Percentiles rank a stretch among this genome's conserved stretches.
These are phyloP conservation scores for Nomada flava DNA, from an alignment of 2,888 invertebrate genomes.

Conservation along the genomic window DNA sequence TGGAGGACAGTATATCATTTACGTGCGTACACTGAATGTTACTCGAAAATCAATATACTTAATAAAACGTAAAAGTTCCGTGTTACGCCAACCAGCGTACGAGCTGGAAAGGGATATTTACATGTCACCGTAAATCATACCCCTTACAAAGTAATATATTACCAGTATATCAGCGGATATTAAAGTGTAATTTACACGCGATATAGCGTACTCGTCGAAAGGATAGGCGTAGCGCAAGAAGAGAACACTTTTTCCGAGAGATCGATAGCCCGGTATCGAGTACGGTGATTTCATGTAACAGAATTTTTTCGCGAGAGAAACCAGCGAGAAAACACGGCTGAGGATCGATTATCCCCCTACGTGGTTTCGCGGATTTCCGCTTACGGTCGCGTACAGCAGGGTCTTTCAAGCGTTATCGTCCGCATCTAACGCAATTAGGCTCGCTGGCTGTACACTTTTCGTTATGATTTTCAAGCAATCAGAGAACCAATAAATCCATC, in stretches of 20 bases:
- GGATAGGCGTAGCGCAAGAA: slow-evolving; percentile 21
- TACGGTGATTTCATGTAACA: slow-evolving; percentile 8
- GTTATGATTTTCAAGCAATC: not conserved
- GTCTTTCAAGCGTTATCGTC: slow-evolving; percentile 17
- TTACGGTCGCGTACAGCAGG: not conserved
- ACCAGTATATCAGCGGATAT: slow-evolving; percentile 17
- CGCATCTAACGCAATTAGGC: slow-evolving; percentile 37
- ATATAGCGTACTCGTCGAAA: not conserved
- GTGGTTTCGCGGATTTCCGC: slow-evolving; percentile 27
- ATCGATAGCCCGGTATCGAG: slow-evolving; percentile 2
- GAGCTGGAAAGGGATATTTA: slow-evolving; percentile 16
- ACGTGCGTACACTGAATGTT: not conserved
- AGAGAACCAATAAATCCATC: not conserved
- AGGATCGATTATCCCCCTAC: slow-evolving; percentile 13
- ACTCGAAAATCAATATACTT: not conserved
- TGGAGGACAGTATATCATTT: not conserved
- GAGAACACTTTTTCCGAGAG: slow-evolving; percentile 4
- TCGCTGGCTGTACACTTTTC: slow-evolving; percentile 21
- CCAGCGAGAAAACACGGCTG: not conserved
- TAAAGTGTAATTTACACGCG: slow-evolving; percentile 24
- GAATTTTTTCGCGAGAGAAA: slow-evolving; percentile 3
- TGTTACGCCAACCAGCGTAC: not conserved
- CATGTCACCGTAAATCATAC: slow-evolving; percentile 28
- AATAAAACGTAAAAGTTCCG: slow-evolving; percentile 1
- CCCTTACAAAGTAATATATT: slow-evolving; percentile 26